Percentiles rank a stretch among this genome's conserved stretches.
phyloP scores from a whole-genome alignment of 1,140 invertebrate genomes.

The Penaeus chinensis region DNA sequence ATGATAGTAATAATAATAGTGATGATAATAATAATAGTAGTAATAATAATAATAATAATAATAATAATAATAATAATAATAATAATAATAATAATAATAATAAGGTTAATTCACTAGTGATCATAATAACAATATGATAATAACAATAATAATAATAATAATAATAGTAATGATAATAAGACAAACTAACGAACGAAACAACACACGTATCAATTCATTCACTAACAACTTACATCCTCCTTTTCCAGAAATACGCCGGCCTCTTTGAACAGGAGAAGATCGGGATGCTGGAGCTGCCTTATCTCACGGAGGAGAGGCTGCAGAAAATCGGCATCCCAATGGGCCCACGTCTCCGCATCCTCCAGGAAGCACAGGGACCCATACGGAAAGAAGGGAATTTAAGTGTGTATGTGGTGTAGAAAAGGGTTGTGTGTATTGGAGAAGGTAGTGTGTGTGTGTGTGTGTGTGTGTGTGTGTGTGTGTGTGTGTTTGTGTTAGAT shows the following conservation, averaged over 20 bases:
- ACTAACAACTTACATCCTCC: conserved; percentile 23
- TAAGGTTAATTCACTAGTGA: too few species aligned
- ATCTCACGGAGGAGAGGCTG: conserved; percentile 88
- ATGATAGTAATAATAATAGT: too few species aligned
- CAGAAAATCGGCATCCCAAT: conserved; percentile 90
- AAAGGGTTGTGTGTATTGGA: neutral
- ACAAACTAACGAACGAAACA: conserved; percentile 27
- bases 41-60: too few species aligned
- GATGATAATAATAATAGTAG: too few species aligned
- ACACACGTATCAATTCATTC: neutral
- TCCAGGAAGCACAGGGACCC: conserved; percentile 83
- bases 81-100: too few species aligned
- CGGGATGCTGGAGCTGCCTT: conserved; percentile 91
- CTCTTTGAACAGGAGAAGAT: conserved; percentile 89
- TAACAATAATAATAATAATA: too few species aligned
- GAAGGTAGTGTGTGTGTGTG: neutral
- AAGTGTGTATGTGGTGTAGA: conserved; percentile 71
- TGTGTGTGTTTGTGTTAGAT: too few species aligned
- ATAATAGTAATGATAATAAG: too few species aligned
- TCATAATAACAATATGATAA: too few species aligned
- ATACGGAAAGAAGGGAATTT: conserved; percentile 69
- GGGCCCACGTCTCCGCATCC: conserved; percentile 86
- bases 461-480: too few species aligned
- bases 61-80: too few species aligned
- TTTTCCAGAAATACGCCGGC: conserved; percentile 84